A percentile compares a stretch with the other conserved stretches of the same genome.
Conservation (phyloP, 1,140 invertebrate species). For the Drosophila nebulosa region DNA sequence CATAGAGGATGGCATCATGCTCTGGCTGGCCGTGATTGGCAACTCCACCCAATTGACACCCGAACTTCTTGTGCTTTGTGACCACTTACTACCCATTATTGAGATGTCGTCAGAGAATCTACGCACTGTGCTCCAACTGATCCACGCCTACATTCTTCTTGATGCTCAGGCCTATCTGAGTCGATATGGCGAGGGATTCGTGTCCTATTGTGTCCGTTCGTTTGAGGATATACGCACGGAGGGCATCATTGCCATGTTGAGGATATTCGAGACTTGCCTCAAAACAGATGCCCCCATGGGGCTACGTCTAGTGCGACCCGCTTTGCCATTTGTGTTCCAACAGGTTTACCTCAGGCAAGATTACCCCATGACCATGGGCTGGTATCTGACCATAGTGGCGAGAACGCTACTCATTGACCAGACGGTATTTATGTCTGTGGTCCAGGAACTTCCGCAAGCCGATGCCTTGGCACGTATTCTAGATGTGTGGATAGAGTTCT, state of each 20-base stretch:
- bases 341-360: conserved; percentile 86
- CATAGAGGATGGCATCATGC: conserved; percentile 94
- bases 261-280: conserved; percentile 88
- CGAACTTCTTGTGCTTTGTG: conserved; percentile 87
- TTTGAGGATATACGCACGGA: conserved; percentile 90
- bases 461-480: conserved; percentile 87
- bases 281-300: conserved; percentile 85
- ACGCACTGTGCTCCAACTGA: conserved; percentile 88
- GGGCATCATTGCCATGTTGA: conserved; percentile 88
- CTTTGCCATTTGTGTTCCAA: conserved; percentile 85
- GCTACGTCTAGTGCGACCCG: conserved; percentile 85
- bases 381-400: conserved; percentile 89
- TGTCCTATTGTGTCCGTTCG: conserved; percentile 86
- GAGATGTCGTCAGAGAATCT: conserved; percentile 92
- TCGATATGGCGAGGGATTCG: conserved; percentile 86
- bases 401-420: conserved; percentile 89
- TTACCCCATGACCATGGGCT: conserved; percentile 87
- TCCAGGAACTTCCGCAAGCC: conserved; percentile 82
- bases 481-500: conserved; percentile 89
- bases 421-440: conserved; percentile 86
- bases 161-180: conserved; percentile 89
- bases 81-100: conserved; percentile 89
- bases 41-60: conserved; percentile 85
- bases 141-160: conserved; percentile 91
- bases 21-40: conserved; percentile 93